A percentile compares a stretch with the other conserved stretches of the same genome.
These are phyloP conservation scores for Oxygymnocypris stewartii DNA, from an alignment of 2,113 vertebrate species.

Conservation along the genomic window DNA sequence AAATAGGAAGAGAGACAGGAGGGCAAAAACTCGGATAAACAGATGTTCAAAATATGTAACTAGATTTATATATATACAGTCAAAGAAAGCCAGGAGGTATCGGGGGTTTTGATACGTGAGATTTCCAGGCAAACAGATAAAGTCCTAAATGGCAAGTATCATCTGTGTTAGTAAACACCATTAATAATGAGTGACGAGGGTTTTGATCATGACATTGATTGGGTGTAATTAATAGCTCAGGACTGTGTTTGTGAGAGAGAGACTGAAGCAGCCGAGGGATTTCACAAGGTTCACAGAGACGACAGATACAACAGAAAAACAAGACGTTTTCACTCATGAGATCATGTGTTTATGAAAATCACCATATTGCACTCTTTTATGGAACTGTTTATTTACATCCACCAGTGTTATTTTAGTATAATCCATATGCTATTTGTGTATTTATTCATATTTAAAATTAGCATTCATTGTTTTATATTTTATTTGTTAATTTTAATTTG, in stretches of 20 bases:
- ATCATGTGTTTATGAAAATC: background rate
- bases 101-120: background rate
- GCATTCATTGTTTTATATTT: background rate
- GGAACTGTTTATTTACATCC: background rate
- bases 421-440: background rate
- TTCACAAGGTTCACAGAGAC: slow-evolving; percentile 20
- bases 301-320: background rate
- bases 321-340: background rate
- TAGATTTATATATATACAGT: background rate
- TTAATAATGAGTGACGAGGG: background rate
- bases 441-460: background rate
- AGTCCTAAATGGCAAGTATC: background rate
- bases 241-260: background rate
- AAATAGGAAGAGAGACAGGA: background rate
- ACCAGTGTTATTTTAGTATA: background rate
- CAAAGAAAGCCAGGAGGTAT: background rate
- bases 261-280: background rate
- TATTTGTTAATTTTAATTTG: background rate
- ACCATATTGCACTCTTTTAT: background rate
- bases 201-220: slow-evolving; percentile 14
- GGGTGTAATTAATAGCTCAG: background rate
- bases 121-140: background rate
- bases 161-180: background rate
- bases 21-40: background rate
- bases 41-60: background rate